Base-by-base conservation (phyloP, 2,797 vertebrate species). In the Coranthus polyacanthus region DNA sequence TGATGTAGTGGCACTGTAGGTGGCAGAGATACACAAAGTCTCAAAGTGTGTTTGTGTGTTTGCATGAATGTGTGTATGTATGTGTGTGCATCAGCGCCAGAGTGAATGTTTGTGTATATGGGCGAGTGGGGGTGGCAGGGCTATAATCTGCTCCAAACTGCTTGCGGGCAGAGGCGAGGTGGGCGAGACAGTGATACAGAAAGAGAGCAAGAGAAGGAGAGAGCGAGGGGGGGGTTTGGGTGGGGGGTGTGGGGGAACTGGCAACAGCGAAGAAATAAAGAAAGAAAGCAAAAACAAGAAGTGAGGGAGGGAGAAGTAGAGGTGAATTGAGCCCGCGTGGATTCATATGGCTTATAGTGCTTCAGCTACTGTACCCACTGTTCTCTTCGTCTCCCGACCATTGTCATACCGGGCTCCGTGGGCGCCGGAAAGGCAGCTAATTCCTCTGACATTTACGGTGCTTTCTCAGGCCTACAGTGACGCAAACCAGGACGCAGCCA, bases 141-240 rank as follows among this genome's bases (percentile, higher is more conserved):
- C 83, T 89, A 89, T 91, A 93, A 92, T 93, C 89, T 92, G 90
- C 90, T 92, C 77, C 87, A 88, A 92, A 92, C 88, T 85, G 92
- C 91, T 89, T 74, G 90, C 88, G 89, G 90, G 86, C 89, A 91
- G 91, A 93, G 90, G 91, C 87, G 84, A 92, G 90, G 88, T 92
- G 90, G 90, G 90, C 88, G 87, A 92, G 91, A 92, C 89, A 90
- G 88, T 83, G 88, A 89, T 90, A 87, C 85, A 88, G 85, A 89
- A 76, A 90, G 84, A 90, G 88, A 88, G 83, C 83, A 83, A 72
- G 72, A 65, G 74, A 88, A 77, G 74, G 81, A 76, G 75, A 70
- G 78, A 68, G 63, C 8, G 43, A n/a, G 0, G 21, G 50, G 76
- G 63, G 22, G 22, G 21, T 22, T 11, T 7, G 12, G 24, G 45